Conservation (phyloP, 2,888 invertebrate species). For the Opisthograptis luteolata region DNA sequence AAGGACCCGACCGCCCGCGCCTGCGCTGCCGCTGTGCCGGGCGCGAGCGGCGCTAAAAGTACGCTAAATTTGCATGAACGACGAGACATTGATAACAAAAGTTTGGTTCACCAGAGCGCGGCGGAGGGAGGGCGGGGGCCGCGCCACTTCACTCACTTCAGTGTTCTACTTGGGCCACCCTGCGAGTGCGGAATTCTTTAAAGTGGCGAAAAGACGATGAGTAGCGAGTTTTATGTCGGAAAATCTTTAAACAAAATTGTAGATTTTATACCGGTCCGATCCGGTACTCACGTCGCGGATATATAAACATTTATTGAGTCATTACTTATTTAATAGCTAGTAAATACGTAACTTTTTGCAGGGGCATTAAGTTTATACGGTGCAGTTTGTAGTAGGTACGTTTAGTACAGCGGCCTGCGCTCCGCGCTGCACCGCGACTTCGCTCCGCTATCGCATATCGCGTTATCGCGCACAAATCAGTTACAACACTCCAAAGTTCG, state of each 20-base stretch:
- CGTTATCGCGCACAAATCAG: background rate
- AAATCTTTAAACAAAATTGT: too few species aligned
- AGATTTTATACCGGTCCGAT: too few species aligned
- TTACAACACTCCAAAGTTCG: background rate
- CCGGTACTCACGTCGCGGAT: too few species aligned
- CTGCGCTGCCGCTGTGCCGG: too few species aligned
- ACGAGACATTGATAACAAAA: background rate
- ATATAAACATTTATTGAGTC: slow-evolving; percentile 3
- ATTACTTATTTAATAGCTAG: background rate
- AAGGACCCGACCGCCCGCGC: too few species aligned
- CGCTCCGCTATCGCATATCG: background rate
- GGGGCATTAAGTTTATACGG: background rate
- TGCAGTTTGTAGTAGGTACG: background rate
- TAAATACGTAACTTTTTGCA: background rate
- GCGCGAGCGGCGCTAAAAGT: background rate
- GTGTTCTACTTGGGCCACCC: too few species aligned
- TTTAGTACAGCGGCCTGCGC: too few species aligned
- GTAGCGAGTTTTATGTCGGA: too few species aligned
- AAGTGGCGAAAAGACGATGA: too few species aligned
- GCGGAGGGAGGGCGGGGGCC: background rate
- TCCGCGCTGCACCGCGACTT: background rate
- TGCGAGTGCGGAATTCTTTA: too few species aligned
- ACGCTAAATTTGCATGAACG: background rate
- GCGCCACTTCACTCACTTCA: too few species aligned
- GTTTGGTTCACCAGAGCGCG: background rate